phyloP scores from a whole-genome alignment of 2,797 vertebrate genomes.

The Sparidentex hasta region DNA sequence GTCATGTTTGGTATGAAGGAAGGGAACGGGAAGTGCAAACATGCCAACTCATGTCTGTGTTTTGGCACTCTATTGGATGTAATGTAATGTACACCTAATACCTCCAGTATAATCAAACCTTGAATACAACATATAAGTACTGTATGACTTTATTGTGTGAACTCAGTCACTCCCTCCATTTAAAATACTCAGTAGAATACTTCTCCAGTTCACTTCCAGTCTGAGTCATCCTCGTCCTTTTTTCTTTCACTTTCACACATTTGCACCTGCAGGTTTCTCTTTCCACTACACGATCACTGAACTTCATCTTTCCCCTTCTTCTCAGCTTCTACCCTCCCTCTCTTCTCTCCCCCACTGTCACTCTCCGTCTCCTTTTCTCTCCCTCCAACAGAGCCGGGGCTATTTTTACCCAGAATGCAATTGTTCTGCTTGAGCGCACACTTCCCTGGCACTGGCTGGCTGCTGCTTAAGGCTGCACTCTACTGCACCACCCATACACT shows the following conservation, averaged over 20 bases:
- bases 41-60: no score
- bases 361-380: constrained; percentile 53
- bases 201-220: constrained; percentile 6
- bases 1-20: no score
- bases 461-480: constrained; percentile 72
- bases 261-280: constrained; percentile 43
- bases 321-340: constrained; percentile 20
- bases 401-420: constrained; percentile 84
- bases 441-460: constrained; percentile 68
- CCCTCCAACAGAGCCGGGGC: constrained; percentile 61
- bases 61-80: no score
- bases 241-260: constrained; percentile 40
- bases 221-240: constrained; percentile 34
- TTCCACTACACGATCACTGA: constrained; percentile 28
- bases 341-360: constrained; percentile 48
- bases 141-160: no score
- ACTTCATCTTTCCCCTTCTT: constrained; percentile 34
- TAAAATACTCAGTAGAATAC: background rate
- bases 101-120: background rate
- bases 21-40: no score
- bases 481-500: constrained; percentile 40
- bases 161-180: background rate
- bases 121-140: background rate
- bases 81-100: background rate
- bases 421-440: constrained; percentile 78